Conservation (phyloP, 2,888 invertebrate genomes). For the Clanis bilineata region DNA sequence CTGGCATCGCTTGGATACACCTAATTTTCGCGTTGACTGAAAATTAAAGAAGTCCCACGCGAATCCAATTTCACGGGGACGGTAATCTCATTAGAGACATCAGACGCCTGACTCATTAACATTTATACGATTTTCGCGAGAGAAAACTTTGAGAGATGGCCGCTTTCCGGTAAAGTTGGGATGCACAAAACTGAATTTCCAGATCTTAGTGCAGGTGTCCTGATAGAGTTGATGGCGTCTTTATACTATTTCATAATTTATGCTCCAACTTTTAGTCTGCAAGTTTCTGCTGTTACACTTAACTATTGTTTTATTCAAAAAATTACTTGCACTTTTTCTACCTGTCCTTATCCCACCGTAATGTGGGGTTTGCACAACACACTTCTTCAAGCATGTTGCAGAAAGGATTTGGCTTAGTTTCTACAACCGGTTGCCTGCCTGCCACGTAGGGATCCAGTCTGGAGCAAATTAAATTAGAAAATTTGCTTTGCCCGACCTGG, state of each 20-base stretch:
- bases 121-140: conserved; percentile 74
- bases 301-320: conserved; percentile 32
- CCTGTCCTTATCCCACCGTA: too few species aligned
- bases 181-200: conserved; percentile 73
- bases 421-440: too few species aligned
- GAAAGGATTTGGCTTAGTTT: too few species aligned
- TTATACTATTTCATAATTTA: conserved; percentile 56
- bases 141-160: conserved; percentile 60
- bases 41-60: conserved; percentile 77
- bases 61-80: conserved; percentile 76
- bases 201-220: conserved; percentile 60
- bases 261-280: conserved; percentile 50
- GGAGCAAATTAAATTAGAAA: too few species aligned
- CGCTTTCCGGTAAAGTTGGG: conserved; percentile 49
- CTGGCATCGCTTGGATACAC: conserved; percentile 49
- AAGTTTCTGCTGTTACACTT: conserved; percentile 33
- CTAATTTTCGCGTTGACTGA: conserved; percentile 74
- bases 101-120: conserved; percentile 77
- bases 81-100: conserved; percentile 78
- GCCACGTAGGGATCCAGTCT: too few species aligned
- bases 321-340: too few species aligned
- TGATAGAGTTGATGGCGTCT: conserved; percentile 55
- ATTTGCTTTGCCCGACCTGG: too few species aligned
- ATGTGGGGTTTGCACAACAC: too few species aligned
- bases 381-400: too few species aligned